phyloP scores from a whole-genome alignment of 2,888 invertebrate species.

The Dione vanillae region DNA sequence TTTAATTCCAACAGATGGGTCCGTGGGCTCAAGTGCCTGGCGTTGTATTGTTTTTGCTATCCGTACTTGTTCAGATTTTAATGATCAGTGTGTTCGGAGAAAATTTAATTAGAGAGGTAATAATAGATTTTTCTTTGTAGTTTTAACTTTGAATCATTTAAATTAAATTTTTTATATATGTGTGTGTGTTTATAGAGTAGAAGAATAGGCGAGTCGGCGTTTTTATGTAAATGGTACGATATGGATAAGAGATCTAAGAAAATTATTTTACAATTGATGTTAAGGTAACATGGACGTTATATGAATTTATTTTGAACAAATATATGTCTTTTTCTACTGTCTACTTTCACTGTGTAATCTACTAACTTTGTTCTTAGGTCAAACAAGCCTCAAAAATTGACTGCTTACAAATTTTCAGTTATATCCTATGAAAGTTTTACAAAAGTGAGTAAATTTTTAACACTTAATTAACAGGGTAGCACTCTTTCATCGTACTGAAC shows the following conservation, averaged over 20 bases:
- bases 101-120: constrained; percentile 66
- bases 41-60: constrained; percentile 61
- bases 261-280: constrained; percentile 61
- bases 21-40: constrained; percentile 61
- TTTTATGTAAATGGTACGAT: constrained; percentile 64
- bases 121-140: background rate
- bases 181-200: constrained; percentile 64
- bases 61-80: constrained; percentile 67
- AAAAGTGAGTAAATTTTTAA: constrained; percentile 56
- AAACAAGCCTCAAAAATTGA: constrained; percentile 62
- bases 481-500: too few species aligned
- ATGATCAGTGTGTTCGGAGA: constrained; percentile 73
- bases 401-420: constrained; percentile 73
- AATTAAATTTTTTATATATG: constrained; percentile 29
- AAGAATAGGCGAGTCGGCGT: constrained; percentile 64
- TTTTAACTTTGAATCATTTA: background rate
- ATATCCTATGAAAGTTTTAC: constrained; percentile 71
- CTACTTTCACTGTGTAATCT: too few species aligned
- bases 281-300: constrained; percentile 54
- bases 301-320: constrained; percentile 8
- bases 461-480: background rate
- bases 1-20: constrained; percentile 53
- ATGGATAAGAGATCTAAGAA: constrained; percentile 66
- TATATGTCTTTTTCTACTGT: background rate
- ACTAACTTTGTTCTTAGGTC: constrained; percentile 55